phyloP scores from a whole-genome alignment of 2,797 vertebrate species.

The Paratrypauchen microcephalus region DNA sequence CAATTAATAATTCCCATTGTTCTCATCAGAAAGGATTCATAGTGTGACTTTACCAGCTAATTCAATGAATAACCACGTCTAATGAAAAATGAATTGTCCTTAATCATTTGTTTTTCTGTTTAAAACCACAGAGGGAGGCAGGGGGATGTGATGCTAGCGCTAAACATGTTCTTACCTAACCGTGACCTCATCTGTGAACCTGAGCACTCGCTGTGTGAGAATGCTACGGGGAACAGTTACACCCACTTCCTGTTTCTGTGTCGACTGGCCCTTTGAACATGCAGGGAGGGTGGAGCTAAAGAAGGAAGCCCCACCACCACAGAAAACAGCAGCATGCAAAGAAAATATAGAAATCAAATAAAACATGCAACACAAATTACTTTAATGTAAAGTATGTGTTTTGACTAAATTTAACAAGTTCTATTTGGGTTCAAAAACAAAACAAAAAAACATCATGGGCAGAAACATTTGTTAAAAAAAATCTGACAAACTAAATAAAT shows the following conservation, averaged over 20 bases:
- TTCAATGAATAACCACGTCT: background rate
- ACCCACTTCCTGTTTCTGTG: conserved; percentile 78
- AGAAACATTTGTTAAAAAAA: background rate
- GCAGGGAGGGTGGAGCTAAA: conserved; percentile 89
- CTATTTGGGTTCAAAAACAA: background rate
- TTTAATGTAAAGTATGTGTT: background rate
- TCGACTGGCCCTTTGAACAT: conserved; percentile 83
- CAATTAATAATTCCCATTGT: too few relatives aligned
- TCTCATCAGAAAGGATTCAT: too few relatives aligned
- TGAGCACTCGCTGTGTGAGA: conserved; percentile 79
- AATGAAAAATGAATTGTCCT: background rate
- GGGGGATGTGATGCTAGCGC: background rate
- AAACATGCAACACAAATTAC: conserved; percentile 36
- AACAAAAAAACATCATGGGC: too few relatives aligned
- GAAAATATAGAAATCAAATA: conserved; percentile 44
- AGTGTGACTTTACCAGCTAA: too few relatives aligned
- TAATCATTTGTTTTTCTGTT: background rate
- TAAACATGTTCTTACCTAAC: conserved; percentile 82
- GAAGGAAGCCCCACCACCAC: conserved; percentile 39
- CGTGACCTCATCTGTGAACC: conserved; percentile 83
- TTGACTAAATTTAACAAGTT: background rate
- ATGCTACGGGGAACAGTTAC: conserved; percentile 71
- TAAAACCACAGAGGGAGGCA: background rate
- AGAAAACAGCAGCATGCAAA: conserved; percentile 57
- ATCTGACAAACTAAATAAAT: too few relatives aligned